A percentile compares a stretch with the other conserved stretches of the same genome.
phyloP scores from a whole-genome alignment of 2,797 vertebrate species.

The Eospalax fontanierii region DNA sequence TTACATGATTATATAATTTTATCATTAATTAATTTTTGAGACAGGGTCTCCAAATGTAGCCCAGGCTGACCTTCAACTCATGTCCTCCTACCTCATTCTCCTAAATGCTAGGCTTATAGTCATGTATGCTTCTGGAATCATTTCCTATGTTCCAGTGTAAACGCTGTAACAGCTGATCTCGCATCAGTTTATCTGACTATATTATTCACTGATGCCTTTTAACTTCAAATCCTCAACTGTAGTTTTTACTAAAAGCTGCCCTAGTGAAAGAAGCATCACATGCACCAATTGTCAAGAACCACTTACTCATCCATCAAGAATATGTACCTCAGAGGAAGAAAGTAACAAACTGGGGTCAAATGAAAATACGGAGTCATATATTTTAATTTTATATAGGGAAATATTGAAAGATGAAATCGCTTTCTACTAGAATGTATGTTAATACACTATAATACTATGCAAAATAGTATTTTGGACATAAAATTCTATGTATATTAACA shows the following conservation, averaged over 20 bases:
- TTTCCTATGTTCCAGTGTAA: constrained; percentile 14
- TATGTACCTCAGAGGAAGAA: neutral
- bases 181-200: constrained; percentile 30
- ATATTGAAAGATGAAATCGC: neutral
- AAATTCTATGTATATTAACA: neutral
- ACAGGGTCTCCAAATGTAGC: neutral
- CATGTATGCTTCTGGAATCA: neutral
- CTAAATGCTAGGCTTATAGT: too few relatives aligned
- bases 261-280: constrained; percentile 7
- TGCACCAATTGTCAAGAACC: neutral
- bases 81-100: neutral
- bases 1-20: neutral
- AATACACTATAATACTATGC: neutral
- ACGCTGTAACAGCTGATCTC: neutral
- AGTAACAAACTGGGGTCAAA: constrained; percentile 1
- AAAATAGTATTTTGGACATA: constrained; percentile 17
- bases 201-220: constrained; percentile 48
- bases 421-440: constrained; percentile 20
- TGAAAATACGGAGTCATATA: neutral
- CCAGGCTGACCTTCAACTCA: neutral
- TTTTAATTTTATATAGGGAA: constrained; percentile 11
- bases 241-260: constrained; percentile 64
- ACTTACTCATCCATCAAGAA: neutral
- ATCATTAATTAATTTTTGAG: neutral
- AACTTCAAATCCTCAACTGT: constrained; percentile 57